A percentile compares a stretch with the other conserved stretches of the same genome.
These are phyloP conservation scores for Pyralis farinalis DNA, from an alignment of 2,888 invertebrate genomes.

Conservation along the genomic window DNA sequence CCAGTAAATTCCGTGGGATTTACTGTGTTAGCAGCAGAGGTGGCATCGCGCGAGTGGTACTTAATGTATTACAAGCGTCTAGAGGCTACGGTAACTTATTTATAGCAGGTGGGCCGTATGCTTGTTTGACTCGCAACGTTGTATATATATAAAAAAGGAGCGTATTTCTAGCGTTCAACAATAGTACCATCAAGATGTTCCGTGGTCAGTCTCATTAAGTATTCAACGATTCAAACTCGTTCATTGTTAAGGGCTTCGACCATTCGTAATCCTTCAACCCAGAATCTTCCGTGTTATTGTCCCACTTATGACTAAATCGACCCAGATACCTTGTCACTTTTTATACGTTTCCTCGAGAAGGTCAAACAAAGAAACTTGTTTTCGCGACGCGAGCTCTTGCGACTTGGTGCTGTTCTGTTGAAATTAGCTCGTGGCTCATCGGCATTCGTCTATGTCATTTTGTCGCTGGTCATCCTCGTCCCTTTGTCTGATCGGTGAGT, in stretches of 20 bases:
- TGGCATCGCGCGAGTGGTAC: no score
- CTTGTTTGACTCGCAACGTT: no score
- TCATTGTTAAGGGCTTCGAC: neutral
- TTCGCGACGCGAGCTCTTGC: neutral
- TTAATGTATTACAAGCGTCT: no score
- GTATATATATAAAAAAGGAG: no score
- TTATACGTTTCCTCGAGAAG: conserved; percentile 5
- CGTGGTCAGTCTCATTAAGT: neutral
- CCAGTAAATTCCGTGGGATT: no score
- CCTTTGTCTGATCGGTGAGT: conserved; percentile 54
- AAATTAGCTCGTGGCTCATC: conserved; percentile 28
- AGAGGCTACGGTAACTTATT: no score
- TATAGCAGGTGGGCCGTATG: no score
- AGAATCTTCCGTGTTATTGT: conserved; percentile 8
- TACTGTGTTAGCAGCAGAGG: no score
- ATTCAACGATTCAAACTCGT: neutral
- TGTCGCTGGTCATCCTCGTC: conserved; percentile 39
- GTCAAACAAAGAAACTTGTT: conserved; percentile 3
- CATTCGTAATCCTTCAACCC: conserved; percentile 2
- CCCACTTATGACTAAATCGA: conserved; percentile 8
- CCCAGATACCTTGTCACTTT: conserved; percentile 5
- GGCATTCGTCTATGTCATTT: conserved; percentile 52
- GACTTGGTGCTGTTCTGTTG: neutral
- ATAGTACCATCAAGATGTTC: neutral
- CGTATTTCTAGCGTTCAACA: neutral